These are phyloP conservation scores for Acanthopagrus latus DNA, from an alignment of 2,797 vertebrate species.

Conservation along the genomic window DNA sequence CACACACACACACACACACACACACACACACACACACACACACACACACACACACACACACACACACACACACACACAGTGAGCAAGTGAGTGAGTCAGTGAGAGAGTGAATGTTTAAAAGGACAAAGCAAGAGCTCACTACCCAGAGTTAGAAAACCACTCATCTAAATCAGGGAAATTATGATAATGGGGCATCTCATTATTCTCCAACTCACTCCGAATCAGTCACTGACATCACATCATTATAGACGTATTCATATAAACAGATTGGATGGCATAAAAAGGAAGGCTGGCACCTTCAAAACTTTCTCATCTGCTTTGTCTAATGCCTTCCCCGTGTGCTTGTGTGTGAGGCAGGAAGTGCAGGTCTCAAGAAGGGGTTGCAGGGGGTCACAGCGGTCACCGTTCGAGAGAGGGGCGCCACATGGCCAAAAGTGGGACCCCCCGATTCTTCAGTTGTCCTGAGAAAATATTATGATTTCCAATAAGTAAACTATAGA, in stretches of 20 bases:
- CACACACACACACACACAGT: slow-evolving; percentile 5
- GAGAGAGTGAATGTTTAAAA: slow-evolving; percentile 69
- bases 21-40: slow-evolving; percentile 34
- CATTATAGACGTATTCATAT: slow-evolving; percentile 82
- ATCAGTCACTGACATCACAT: slow-evolving; percentile 84
- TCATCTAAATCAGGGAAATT: slow-evolving; percentile 89
- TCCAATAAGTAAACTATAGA: background rate
- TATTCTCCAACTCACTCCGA: slow-evolving; percentile 81
- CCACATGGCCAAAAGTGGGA: slow-evolving; percentile 55
- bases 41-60: slow-evolving; percentile 15
- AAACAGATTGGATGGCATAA: slow-evolving; percentile 82
- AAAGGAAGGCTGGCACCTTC: slow-evolving; percentile 70
- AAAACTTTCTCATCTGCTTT: slow-evolving; percentile 75
- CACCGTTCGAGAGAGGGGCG: slow-evolving; percentile 79
- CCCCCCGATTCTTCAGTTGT: slow-evolving; percentile 30
- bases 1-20: slow-evolving; percentile 13
- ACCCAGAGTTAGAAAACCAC: slow-evolving; percentile 83
- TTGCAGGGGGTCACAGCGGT: slow-evolving; percentile 78
- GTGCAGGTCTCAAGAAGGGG: slow-evolving; percentile 76
- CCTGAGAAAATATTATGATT: slow-evolving; percentile 64
- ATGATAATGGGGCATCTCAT: slow-evolving; percentile 86
- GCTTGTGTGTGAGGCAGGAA: slow-evolving; percentile 43
- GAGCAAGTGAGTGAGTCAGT: slow-evolving; percentile 50
- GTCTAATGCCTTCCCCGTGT: slow-evolving; percentile 48
- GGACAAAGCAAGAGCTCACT: slow-evolving; percentile 78